phyloP scores from a whole-genome alignment of 2,113 vertebrate species.

The Tragulus kanchil region DNA sequence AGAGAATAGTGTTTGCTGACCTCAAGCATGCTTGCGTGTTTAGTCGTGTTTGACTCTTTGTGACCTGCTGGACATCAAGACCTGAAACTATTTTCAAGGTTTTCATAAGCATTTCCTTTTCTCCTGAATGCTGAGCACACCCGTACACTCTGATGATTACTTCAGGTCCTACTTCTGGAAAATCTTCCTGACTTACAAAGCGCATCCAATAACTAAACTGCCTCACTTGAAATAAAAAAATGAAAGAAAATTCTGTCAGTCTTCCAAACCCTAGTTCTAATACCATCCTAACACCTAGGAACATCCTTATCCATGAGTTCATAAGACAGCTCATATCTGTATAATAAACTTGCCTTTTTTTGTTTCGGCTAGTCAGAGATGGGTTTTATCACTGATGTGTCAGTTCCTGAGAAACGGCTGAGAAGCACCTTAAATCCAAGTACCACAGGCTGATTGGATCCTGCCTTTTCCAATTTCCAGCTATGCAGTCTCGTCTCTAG shows the following conservation, averaged over 20 bases:
- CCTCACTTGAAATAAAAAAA: slow-evolving; percentile 20
- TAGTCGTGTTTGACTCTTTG: neutral
- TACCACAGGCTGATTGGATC: neutral
- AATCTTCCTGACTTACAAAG: neutral
- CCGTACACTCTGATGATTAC: neutral
- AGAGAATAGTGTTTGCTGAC: neutral
- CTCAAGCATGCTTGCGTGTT: neutral
- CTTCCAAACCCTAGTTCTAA: neutral
- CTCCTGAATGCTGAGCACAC: neutral
- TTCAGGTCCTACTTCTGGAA: neutral
- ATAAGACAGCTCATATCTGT: neutral
- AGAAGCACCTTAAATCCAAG: slow-evolving; percentile 21
- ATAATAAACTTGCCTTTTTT: slow-evolving; percentile 28
- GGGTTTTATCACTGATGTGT: neutral
- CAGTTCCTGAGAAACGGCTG: slow-evolving; percentile 43
- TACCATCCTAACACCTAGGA: neutral
- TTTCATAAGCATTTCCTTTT: slow-evolving; percentile 1
- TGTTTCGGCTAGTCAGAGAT: neutral
- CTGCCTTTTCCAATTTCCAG: neutral
- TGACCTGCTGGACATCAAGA: neutral
- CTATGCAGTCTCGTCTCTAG: neutral
- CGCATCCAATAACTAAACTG: neutral
- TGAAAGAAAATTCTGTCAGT: neutral
- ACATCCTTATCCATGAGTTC: neutral
- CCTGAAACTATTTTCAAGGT: neutral